Base-by-base conservation (phyloP, 2,888 invertebrate genomes). In the Penaeus monodon region DNA sequence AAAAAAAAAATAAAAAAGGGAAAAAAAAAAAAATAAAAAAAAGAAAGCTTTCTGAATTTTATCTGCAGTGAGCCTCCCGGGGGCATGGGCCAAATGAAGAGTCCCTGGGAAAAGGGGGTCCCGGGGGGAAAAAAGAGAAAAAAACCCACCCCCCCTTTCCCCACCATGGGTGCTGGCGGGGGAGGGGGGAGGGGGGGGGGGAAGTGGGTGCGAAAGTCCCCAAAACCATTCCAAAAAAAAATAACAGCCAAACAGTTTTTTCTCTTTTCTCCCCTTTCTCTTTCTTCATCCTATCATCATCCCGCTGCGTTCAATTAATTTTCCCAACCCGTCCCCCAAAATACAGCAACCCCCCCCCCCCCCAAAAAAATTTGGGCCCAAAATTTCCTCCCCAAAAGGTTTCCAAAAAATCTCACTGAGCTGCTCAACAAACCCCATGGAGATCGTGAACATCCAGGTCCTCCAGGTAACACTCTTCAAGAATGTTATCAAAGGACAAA, bases 51-150 rank as follows among this genome's bases (percentile, higher is more conserved):
- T 68, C 81, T 81, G 81, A 73, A 73, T 27, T 57, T 73, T 20
- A 73, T 82, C 57, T 82, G 63, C 73, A 57, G 57, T 57, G 20
- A 63, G 63, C 57, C 64, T 63, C 57, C 29, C 63, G 57, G 29
- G 64, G 44, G 66, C 38, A 49, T n/a, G 70, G 29, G n/a, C n/a
- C 38, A 29, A 70, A 22, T 70, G 57, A 68, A 24, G 20, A 76
- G 77, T 84, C 68, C 85, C 85, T 85, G 85, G n/a, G n/a, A n/a
- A n/a, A n/a, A 85, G 79, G 68, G 79, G 17, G 85, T 85, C 85
- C 85, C 80, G 79, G 80, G 70, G 73, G 70, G 73, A 85, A 27
- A 77, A n/a, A n/a, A n/a, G n/a, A 49, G 38, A 79, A 57, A 85
- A 85, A 85, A 79, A 78, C 85, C 70, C 57, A 68, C 79, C 70